Evolutionary conservation across 2,797 vertebrate genomes (phyloP).

Genomic region (Sebastes aleutianus): DNA sequence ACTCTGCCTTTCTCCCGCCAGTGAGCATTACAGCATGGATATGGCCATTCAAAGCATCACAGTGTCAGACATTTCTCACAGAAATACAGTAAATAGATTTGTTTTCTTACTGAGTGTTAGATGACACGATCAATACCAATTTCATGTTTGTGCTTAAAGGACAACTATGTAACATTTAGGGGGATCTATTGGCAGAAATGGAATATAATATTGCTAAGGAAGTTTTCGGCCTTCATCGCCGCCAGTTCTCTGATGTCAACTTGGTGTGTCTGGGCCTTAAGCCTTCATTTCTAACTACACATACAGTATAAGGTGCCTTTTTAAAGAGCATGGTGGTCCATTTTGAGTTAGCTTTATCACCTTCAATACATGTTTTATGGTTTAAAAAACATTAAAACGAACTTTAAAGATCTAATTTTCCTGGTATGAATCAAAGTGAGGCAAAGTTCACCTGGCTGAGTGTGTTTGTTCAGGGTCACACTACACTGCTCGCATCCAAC

Average conservation of each 20-base stretch:
- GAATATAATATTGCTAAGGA: no score
- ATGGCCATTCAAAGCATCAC: background rate
- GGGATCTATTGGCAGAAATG: no score
- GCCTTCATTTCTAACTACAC: background rate
- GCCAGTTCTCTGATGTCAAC: no score
- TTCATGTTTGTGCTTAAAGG: no score
- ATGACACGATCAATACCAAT: background rate
- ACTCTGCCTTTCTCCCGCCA: background rate
- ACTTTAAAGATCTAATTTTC: background rate
- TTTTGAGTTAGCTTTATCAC: background rate
- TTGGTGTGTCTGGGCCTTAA: no score
- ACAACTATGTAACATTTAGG: accelerated
- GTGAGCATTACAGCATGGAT: background rate
- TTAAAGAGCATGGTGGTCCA: background rate
- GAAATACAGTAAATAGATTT: background rate
- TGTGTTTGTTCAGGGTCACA: background rate
- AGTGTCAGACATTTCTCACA: background rate
- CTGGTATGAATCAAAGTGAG: background rate
- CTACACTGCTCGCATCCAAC: background rate
- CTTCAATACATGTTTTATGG: background rate
- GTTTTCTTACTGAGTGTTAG: background rate
- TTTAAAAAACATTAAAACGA: slow-evolving; percentile 17
- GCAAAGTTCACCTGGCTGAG: slow-evolving; percentile 15
- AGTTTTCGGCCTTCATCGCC: no score
- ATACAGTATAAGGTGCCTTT: background rate